Base-by-base conservation (phyloP, 1,140 invertebrate species). In the Brachionus plicatilis region DNA sequence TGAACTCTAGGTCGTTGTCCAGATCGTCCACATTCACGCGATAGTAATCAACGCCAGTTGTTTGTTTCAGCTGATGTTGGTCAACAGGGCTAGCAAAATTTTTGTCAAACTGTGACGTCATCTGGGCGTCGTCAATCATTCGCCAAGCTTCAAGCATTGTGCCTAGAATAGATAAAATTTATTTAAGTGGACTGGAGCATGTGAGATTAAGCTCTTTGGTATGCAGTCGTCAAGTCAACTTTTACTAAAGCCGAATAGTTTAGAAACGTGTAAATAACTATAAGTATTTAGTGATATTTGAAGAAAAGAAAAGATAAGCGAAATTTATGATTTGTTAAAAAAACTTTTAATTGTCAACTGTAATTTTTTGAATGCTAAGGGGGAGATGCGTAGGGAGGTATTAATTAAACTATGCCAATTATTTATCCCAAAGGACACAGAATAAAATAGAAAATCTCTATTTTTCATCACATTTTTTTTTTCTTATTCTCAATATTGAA, bases 1-100 rank as follows among this genome's bases (percentile, higher is more conserved):
- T 20, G 45, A 82, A 82, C 5, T 43, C 9, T 2, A 1, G 27
- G 37, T 82, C 79, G 12, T 43, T 20, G 37, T 82, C 79, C n/a
- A 82, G 33, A 5, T 82, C 53, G 41, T 82, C 53, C 17, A 65
- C 79, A 17, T 82, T 82, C 3, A 82, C 79, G n/a, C 66, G 79
- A 65, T 82, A 24, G 53, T 82, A 82, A 4, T 8, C 24, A 0
- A 82, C 20, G 20, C 79, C 79, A 14, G 60, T 41, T 17, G 37
- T 68, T 12, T 82, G n/a, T 20, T 12, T 65, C 17, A 82, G 9
- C 33, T 68, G 12, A 0, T 33, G 14, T 11, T 41, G 33, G 29
- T 4, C 11, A 1, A 65, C 53, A n/a, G 53, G 53, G 7, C 53
- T 12, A 12, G 53, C 53, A 47, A 65, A 82, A 17, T 82, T 82